Evolutionary conservation across 1,140 invertebrate species (phyloP).

Genomic region (Scaptomyza montana): DNA sequence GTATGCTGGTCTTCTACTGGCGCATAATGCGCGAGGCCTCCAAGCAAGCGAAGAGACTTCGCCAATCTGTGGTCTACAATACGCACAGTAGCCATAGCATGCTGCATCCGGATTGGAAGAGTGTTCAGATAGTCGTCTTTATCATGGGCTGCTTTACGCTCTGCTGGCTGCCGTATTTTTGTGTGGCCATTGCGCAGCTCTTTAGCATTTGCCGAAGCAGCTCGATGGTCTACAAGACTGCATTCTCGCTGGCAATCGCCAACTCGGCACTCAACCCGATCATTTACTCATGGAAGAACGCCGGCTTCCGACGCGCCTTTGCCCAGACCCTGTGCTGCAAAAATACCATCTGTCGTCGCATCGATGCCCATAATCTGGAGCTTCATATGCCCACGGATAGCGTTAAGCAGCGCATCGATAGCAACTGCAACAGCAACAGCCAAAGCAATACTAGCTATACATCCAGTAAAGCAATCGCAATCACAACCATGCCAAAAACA

Average conservation of each 20-base stretch:
- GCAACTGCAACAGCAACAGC: slow-evolving; percentile 26
- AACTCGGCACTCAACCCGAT: slow-evolving; percentile 91
- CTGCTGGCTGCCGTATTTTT: slow-evolving; percentile 90
- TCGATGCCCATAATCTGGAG: slow-evolving; percentile 36
- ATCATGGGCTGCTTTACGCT: slow-evolving; percentile 90
- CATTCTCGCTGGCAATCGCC: slow-evolving; percentile 89
- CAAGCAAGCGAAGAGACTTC: slow-evolving; percentile 87
- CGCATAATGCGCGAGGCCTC: slow-evolving; percentile 89
- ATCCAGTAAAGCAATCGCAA: neutral
- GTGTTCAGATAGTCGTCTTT: slow-evolving; percentile 89
- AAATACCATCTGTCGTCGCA: slow-evolving; percentile 83
- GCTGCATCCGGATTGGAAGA: slow-evolving; percentile 88
- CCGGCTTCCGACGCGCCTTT: slow-evolving; percentile 89
- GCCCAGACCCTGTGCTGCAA: slow-evolving; percentile 87
- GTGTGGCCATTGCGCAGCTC: slow-evolving; percentile 87
- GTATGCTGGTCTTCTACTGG: slow-evolving; percentile 89
- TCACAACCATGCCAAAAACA: slow-evolving; percentile 3
- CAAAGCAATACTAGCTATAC: neutral
- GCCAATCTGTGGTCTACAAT: slow-evolving; percentile 75
- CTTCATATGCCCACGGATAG: slow-evolving; percentile 58
- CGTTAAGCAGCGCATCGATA: slow-evolving; percentile 52
- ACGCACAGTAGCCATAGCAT: slow-evolving; percentile 84
- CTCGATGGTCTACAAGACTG: slow-evolving; percentile 87
- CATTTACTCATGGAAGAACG: slow-evolving; percentile 93
- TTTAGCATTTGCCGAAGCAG: slow-evolving; percentile 85